Base-by-base conservation (phyloP, 2,888 invertebrate genomes). In the Tetranychus piercei region DNA sequence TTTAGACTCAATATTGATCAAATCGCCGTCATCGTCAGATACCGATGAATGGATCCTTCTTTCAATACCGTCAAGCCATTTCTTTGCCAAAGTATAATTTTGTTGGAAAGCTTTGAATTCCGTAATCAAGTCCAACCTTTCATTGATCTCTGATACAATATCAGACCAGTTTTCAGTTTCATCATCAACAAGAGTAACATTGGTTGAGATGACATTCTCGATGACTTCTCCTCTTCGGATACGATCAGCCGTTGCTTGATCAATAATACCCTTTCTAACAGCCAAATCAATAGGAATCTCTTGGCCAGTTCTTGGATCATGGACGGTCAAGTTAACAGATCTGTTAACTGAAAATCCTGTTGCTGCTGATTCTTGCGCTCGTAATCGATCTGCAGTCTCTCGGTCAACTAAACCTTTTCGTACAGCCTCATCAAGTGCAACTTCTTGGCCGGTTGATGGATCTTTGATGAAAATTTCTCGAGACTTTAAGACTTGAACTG, bases 221-320 rank as follows among this genome's bases (percentile, higher is more conserved):
- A 72, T 45, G 8, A 73, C 73, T 73, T 75, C 73, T 6, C 75
- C 73, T 44, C 71, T 55, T 69, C 74, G 55, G 11, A 76, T 65
- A 64, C 74, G 44, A 75, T 77, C 34, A 66, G 76, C 76, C 7
- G 77, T 73, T 73, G 81, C 80, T 66, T 79, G 76, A 77, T 84
- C 82, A 74, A 84, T 80, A 71, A 85, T 81, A 67, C 83, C 83
- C 79, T 81, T 81, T 81, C 89, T 87, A 78, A 90, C 87, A 4
- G 93, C 93, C 74, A 90, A 88, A 82, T 90, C 89, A 79, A 91
- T 86, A 1, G 90, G 89, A 78, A 92, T 85, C 80, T 88, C 87
- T 81, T 90, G 88, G 4, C 90, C 91, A 1, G 91, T 89, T 79
- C 86, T 87, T 0, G 93, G 91, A 82, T 94, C 92, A 75, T 81